Conservation (phyloP, 2,888 invertebrate species). For the Chymomyza fuscimana region DNA sequence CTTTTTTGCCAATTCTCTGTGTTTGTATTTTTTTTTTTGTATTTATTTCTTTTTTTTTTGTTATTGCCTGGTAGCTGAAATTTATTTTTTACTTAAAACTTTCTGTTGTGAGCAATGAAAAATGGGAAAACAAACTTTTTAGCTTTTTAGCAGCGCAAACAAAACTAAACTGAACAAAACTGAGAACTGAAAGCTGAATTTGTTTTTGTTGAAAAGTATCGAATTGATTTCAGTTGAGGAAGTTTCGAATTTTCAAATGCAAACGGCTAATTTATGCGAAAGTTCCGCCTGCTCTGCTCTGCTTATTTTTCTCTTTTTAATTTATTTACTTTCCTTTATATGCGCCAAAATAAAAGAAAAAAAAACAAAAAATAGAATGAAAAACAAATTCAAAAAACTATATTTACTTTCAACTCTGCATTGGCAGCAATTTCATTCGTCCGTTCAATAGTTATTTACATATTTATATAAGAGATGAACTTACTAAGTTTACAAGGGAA, state of each 20-base stretch:
- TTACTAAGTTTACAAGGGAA: too few relatives aligned
- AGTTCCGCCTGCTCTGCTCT: constrained; percentile 55
- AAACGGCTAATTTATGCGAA: constrained; percentile 71
- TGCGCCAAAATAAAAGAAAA: constrained; percentile 19
- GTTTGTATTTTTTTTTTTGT: constrained; percentile 21
- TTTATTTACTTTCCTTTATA: constrained; percentile 63
- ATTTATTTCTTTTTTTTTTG: not conserved
- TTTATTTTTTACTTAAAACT: constrained; percentile 74
- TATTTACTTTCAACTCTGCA: not conserved
- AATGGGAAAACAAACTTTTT: constrained; percentile 71
- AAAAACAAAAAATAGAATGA: not conserved
- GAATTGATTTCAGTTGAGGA: constrained; percentile 67
- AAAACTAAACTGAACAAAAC: constrained; percentile 17
- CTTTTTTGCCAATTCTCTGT: constrained; percentile 35
- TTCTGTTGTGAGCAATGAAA: constrained; percentile 72
- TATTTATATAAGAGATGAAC: not conserved
- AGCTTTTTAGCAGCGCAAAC: constrained; percentile 60
- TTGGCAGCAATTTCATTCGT: not conserved
- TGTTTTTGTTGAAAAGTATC: constrained; percentile 60
- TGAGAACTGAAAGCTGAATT: constrained; percentile 38
- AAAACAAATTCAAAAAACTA: constrained; percentile 7
- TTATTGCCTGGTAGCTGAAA: constrained; percentile 49
- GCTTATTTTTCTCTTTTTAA: constrained; percentile 46
- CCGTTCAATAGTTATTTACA: not conserved
- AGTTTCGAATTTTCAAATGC: constrained; percentile 65